Base-by-base conservation (phyloP, 2,113 vertebrate species). In the Amphiprion percula region DNA sequence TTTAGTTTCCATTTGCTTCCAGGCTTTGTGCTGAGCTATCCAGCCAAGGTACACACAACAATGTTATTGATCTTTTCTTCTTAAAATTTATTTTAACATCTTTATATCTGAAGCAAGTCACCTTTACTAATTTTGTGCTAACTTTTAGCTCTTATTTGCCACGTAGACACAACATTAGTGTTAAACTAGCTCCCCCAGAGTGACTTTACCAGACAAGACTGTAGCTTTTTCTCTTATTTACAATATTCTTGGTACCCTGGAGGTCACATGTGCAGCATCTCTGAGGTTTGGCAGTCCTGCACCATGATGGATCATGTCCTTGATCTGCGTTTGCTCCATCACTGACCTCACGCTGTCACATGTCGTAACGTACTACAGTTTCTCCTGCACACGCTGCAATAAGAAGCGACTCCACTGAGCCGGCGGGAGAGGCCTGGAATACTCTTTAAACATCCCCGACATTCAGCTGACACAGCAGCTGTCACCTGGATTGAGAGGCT, bases 381-480 rank as follows among this genome's bases (percentile, higher is more conserved):
- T 41, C 61, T 68, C 53, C 23, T 0, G 26, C 39, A 44, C 33
- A 21, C 26, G 23, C 55, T 28, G 55, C 24, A 47, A 41, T 68
- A 41, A 58, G 49, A 50, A 68, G 39, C 28, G 12, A 55, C 61
- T 46, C 19, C 23, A 4, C 23, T 58, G 28, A 3, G 28, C 24
- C 3, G 49, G 16, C 4, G 33, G 33, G 56, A 30, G 49, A 53
- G 47, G 67, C 37, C 33, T 52, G 41, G 62, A 70, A 65, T 66
- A 63, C 69, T 73, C 69, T 26, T 23, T 4, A n/a, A 54, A 49
- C 74, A 30, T 33, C 44, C 46, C 58, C 3, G 9, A 64, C 39
- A 62, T 75, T 37, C 10, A 64, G 77, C 73, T 75, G 77, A 78
- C 55, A 5, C 69, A 64, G 80, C 80, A 74, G 47, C 77, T 80